phyloP scores from a whole-genome alignment of 2,888 invertebrate genomes.

The Oscheius sp. region DNA sequence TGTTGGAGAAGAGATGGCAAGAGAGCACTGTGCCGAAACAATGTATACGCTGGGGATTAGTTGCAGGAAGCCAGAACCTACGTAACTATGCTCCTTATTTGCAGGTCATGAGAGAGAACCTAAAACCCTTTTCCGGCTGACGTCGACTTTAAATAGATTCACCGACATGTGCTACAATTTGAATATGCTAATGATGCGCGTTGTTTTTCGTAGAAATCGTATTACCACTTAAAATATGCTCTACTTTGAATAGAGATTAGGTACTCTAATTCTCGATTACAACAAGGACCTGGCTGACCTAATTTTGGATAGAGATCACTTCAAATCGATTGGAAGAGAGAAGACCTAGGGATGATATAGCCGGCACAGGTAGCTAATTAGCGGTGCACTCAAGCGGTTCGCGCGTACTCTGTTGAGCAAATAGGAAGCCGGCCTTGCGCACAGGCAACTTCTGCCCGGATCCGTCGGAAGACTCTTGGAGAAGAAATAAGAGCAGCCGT shows the following conservation, averaged over 20 bases:
- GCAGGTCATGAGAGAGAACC: conserved; percentile 20
- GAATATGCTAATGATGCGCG: no score
- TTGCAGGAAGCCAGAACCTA: conserved; percentile 7
- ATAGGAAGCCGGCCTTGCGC: conserved; percentile 30
- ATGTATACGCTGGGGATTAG: conserved; percentile 5
- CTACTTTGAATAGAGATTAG: no score
- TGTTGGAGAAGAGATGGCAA: neutral
- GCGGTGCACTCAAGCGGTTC: conserved; percentile 30
- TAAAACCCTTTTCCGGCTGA: no score
- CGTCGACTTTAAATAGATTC: no score
- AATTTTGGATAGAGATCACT: no score
- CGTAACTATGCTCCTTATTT: conserved; percentile 22
- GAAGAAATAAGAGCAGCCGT: neutral
- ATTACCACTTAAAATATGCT: no score
- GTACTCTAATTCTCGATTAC: no score
- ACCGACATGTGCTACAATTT: no score
- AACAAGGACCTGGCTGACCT: no score
- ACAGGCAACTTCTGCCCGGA: conserved; percentile 30
- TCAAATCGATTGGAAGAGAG: neutral
- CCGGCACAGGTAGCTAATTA: conserved; percentile 29
- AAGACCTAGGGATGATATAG: conserved; percentile 21
- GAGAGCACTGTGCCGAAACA: conserved; percentile 15
- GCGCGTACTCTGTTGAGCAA: conserved; percentile 31
- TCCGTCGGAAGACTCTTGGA: conserved; percentile 6
- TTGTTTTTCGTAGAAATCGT: no score